These are phyloP conservation scores for Trachelus iudaicus DNA, from an alignment of 2,888 invertebrate species.

Conservation along the genomic window DNA sequence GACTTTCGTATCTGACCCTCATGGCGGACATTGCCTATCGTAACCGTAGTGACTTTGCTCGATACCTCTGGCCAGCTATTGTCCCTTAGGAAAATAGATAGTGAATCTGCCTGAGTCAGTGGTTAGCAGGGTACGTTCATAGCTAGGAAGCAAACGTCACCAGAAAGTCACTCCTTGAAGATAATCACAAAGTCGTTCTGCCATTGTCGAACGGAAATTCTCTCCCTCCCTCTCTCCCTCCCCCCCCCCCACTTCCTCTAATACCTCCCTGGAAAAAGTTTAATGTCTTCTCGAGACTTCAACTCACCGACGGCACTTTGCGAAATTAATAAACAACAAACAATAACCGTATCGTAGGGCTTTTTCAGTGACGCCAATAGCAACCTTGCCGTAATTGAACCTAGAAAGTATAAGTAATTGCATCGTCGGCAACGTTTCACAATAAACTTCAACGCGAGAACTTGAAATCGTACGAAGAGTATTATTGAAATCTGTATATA, in stretches of 20 bases:
- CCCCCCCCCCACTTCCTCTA: too few relatives aligned
- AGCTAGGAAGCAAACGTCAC: background rate
- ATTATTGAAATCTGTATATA: background rate
- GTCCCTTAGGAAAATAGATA: background rate
- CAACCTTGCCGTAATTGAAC: background rate
- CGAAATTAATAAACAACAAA: background rate
- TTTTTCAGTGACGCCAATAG: background rate
- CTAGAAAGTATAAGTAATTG: background rate
- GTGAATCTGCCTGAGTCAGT: background rate
- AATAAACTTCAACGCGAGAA: background rate
- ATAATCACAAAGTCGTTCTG: background rate
- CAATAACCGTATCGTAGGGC: background rate
- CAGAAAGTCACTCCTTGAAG: background rate
- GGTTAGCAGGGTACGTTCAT: background rate
- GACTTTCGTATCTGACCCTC: conserved; percentile 34
- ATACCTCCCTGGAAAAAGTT: background rate
- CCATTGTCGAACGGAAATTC: background rate
- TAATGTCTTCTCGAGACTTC: background rate
- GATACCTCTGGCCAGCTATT: background rate
- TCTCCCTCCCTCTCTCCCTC: background rate
- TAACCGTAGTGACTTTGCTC: background rate
- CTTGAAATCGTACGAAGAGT: background rate
- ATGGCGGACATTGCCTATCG: conserved; percentile 21
- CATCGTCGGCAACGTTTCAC: background rate
- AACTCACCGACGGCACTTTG: background rate